Evolutionary conservation across 2,888 invertebrate genomes (phyloP), one percentile per base, ranked within the genome.

Genomic region (Nudaria mundana): DNA sequence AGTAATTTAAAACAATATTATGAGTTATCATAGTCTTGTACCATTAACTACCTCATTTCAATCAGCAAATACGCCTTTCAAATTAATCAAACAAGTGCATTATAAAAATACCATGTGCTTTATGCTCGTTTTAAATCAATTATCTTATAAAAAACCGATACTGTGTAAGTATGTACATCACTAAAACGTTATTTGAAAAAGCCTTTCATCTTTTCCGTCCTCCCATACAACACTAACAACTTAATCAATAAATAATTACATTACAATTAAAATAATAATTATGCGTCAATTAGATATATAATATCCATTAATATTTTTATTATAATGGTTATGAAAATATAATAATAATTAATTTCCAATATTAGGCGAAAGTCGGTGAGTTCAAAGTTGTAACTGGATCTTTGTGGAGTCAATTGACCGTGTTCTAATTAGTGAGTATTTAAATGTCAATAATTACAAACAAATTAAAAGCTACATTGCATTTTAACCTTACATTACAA

Each of bases 231-330:
- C 42, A 51, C 54, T 70, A 71, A 78, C 72, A 62, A 61, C 72
- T 77, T 71, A 72, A 81, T 81, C 66, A 74, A 71, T 55, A 65
- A 46, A 61, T 67, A 69, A 71, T 71, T 50, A 60, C 55, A 46
- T 34, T 51, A 58, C 56, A 57, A 62, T 65, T 52, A 58, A 53
- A 55, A 43, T 65, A 56, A 67, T 63, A 56, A 64, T 63, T 71
- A 73, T 51, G 66, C 69, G 52, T 64, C 66, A 68, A 69, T 71
- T 65, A 67, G 56, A 66, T 66, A 64, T 65, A 58, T 59, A 59
- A 59, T 63, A 67, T 72, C 69, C 65, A 75, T 78, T 71, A 72
- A 63, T 62, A 75, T 71, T 76, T 76, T 63, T 68, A 75, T 73
- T 68, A 71, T 72, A 73, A 40, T 56, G 38, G 41, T 50, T 51